Conservation (phyloP, 2,113 vertebrate species). For the Leptodactylus fuscus region DNA sequence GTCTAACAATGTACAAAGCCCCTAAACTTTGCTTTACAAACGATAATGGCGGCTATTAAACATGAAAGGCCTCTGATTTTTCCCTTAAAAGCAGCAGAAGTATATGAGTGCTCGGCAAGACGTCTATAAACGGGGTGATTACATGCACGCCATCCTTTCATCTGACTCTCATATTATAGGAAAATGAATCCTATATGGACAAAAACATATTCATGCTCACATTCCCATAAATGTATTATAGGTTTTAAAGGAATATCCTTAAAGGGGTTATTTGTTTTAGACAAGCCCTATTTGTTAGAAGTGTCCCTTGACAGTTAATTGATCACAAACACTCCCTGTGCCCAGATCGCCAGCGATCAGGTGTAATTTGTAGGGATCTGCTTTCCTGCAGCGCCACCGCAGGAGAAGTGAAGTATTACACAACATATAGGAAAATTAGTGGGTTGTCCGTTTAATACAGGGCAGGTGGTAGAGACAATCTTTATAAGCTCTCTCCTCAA, state of each 20-base stretch:
- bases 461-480: no score
- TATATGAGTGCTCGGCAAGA: neutral
- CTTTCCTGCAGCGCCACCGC: neutral
- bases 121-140: neutral
- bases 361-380: no score
- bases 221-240: neutral
- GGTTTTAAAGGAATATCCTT: neutral
- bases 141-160: neutral
- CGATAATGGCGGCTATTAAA: constrained; percentile 6
- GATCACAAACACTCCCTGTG: neutral
- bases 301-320: neutral
- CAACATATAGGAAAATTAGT: neutral
- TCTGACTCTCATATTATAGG: neutral
- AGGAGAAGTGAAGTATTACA: neutral
- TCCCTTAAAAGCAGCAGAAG: neutral
- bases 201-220: neutral
- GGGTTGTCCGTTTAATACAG: neutral
- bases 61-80: constrained; percentile 16
- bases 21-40: neutral
- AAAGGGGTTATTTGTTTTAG: neutral
- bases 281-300: neutral
- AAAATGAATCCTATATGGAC: neutral
- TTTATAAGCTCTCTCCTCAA: no score
- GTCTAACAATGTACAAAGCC: neutral
- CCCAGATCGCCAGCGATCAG: neutral